Percentiles rank a stretch among this genome's conserved stretches.
phyloP scores from a whole-genome alignment of 2,113 vertebrate genomes.

The Onychostoma macrolepis region DNA sequence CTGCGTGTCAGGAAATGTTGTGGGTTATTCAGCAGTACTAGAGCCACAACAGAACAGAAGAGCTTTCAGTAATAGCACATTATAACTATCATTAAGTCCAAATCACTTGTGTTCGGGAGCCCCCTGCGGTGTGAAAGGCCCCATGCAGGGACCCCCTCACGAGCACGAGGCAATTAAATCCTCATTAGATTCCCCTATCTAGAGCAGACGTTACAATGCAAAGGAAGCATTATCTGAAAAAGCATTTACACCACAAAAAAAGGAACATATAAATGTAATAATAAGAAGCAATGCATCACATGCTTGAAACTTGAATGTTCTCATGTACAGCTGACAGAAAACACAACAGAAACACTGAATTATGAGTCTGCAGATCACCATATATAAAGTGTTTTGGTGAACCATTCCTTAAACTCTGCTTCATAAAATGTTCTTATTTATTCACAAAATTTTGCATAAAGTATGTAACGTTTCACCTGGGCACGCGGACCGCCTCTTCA shows the following conservation, averaged over 20 bases:
- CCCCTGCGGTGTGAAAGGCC: background rate
- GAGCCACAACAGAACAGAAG: background rate
- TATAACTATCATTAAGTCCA: background rate
- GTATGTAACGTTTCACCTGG: slow-evolving; percentile 78
- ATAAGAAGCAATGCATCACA: background rate
- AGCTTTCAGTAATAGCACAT: background rate
- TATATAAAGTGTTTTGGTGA: background rate
- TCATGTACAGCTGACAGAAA: background rate
- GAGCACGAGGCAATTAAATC: slow-evolving; percentile 6
- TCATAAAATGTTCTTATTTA: background rate
- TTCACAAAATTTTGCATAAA: background rate
- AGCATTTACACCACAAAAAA: background rate
- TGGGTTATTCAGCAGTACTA: slow-evolving; percentile 6
- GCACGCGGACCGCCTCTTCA: slow-evolving; percentile 83
- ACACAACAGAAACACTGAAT: background rate
- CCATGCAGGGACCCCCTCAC: background rate
- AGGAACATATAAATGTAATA: background rate
- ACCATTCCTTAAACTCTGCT: no score
- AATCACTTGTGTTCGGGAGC: background rate
- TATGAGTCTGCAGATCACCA: background rate
- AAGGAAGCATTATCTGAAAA: background rate
- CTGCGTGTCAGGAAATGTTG: background rate
- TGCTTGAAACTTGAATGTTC: background rate
- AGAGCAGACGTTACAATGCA: background rate
- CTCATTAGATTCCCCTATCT: background rate